Percentiles rank a stretch among this genome's conserved stretches.
Evolutionary conservation across 1,140 invertebrate species (phyloP).

Genomic region (Lepidurus apus): DNA sequence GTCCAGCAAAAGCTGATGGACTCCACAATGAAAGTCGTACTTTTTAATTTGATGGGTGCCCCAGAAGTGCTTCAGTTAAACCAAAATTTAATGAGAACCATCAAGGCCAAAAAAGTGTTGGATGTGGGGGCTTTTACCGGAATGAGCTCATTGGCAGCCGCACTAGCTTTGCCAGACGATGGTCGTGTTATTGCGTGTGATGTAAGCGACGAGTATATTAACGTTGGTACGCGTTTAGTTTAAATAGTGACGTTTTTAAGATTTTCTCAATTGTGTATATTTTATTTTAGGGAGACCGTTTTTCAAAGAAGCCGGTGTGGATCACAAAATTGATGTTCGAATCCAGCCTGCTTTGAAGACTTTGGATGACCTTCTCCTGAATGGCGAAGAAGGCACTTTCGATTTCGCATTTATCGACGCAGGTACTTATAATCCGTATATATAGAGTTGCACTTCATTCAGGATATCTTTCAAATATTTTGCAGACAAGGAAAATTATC

Average conservation of each 20-base stretch:
- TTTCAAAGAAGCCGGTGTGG: constrained; percentile 43
- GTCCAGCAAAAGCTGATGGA: constrained; percentile 34
- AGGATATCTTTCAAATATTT: neutral
- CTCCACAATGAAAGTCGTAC: constrained; percentile 33
- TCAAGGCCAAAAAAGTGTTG: constrained; percentile 43
- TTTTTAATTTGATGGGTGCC: constrained; percentile 43
- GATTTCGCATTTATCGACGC: constrained; percentile 51
- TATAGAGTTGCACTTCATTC: too few relatives aligned
- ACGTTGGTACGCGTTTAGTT: constrained; percentile 34
- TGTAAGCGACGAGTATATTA: constrained; percentile 41
- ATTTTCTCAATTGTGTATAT: neutral
- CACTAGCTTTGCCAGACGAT: constrained; percentile 43
- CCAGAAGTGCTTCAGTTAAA: constrained; percentile 43
- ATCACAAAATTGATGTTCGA: constrained; percentile 44
- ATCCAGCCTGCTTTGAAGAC: constrained; percentile 43
- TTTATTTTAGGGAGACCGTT: constrained; percentile 39
- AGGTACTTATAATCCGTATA: constrained; percentile 23
- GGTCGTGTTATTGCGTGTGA: constrained; percentile 44
- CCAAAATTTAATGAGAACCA: constrained; percentile 41
- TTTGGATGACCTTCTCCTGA: constrained; percentile 43
- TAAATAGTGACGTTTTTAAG: neutral
- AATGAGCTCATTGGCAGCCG: constrained; percentile 43
- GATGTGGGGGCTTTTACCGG: constrained; percentile 48
- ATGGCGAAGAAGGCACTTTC: constrained; percentile 45
- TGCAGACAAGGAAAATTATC: constrained; percentile 46